phyloP scores from a whole-genome alignment of 2,797 vertebrate species.

The Bovichtus diacanthus region DNA sequence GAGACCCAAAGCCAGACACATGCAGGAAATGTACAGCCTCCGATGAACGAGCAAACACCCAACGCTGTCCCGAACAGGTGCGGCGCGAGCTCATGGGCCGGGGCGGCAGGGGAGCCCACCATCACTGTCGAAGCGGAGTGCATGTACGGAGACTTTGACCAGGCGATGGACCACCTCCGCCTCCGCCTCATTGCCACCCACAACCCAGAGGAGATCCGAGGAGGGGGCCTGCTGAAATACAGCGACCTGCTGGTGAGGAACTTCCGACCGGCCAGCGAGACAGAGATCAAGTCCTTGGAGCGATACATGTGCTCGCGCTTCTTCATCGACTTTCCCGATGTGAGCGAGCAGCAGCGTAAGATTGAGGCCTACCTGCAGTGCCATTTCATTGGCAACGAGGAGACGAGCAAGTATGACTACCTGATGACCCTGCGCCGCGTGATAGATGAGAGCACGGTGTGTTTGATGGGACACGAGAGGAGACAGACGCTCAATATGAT shows the following conservation, averaged over 20 bases:
- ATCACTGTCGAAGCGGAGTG: conserved; percentile 92
- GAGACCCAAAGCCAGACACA: conserved; percentile 22
- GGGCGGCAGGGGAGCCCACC: conserved; percentile 55
- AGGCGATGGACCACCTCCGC: conserved; percentile 93
- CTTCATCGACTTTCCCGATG: conserved; percentile 98
- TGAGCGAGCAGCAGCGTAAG: conserved; percentile 93
- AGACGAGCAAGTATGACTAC: conserved; percentile 95
- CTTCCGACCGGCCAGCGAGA: conserved; percentile 91
- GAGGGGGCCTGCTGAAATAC: conserved; percentile 96
- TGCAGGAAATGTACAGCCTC: conserved; percentile 11
- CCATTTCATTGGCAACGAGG: conserved; percentile 94
- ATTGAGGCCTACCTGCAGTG: conserved; percentile 95
- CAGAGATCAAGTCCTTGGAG: conserved; percentile 94
- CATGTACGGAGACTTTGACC: conserved; percentile 94
- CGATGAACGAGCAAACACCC: conserved; percentile 11
- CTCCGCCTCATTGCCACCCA: conserved; percentile 92
- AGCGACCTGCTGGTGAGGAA: conserved; percentile 94
- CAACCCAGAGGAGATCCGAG: conserved; percentile 97
- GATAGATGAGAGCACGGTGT: conserved; percentile 96
- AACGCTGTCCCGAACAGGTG: not conserved
- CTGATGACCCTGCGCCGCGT: conserved; percentile 94
- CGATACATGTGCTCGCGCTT: conserved; percentile 99
- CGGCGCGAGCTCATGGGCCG: conserved; percentile 31
- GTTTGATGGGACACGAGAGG: conserved; percentile 94
- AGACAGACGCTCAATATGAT: conserved; percentile 98